Base-by-base conservation (phyloP, 2,888 invertebrate species). In the Tridacna gigas region DNA sequence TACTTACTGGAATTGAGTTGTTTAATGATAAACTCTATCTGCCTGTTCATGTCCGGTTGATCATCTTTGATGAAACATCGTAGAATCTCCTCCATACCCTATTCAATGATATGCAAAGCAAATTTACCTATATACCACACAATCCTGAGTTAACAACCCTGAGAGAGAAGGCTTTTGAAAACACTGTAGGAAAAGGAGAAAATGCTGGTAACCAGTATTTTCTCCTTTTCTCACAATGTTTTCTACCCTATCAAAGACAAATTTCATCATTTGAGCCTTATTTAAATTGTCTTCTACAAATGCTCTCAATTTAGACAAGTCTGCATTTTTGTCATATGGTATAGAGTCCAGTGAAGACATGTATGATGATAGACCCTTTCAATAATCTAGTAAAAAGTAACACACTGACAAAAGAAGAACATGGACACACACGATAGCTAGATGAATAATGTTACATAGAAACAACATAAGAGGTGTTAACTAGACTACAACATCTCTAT, bases 11-110 rank as follows among this genome's bases (percentile, higher is more conserved):
- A 94, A 89, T 95, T 94, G 47, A 95, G 91, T 84, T 95, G 95
- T 87, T 94, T 94, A 78, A 95, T 93, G 81, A 95, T 95, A 84
- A 95, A 95, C 88, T 95, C 95, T 47, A 95, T 93, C 89, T 95
- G 95, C 81, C 94, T 88, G 82, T 94, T 94, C 93, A 95, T 95
- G 82, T 95, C 95, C 11, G 93, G 91, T 79, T 93, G 93, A 26
- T 92, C 93, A 15, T 95, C 94, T 77, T 94, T 94, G 25, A 94
- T 91, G 82, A 94, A 95, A 86, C 94, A 93, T 47, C 91, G 87
- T 47, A 95, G 88, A 37, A 95, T 94, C 77, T 94, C 94, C 80
- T 95, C 95, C 91, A 96, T 94, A 13, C 95, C 95, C 94, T 94
- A 37, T 13, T 37, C 26, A 63, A 28, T 20, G 20, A 20, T 20